Evolutionary conservation across 2,888 invertebrate species (phyloP).

Genomic region (Mystacides longicornis): DNA sequence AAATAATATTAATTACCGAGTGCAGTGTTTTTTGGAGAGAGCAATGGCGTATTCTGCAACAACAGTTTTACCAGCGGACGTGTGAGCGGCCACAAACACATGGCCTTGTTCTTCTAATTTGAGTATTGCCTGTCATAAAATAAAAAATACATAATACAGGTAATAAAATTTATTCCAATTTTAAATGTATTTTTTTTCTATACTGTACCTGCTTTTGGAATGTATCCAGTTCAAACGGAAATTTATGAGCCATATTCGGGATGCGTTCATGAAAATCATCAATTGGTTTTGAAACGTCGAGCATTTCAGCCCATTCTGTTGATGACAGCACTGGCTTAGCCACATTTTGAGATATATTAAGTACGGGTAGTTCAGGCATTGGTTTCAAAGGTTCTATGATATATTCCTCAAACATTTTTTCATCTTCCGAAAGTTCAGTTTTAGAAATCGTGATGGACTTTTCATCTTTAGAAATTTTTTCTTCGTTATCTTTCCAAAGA

Average conservation of each 20-base stretch:
- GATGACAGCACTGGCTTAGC: conserved; percentile 40
- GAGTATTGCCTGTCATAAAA: conserved; percentile 64
- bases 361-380: conserved; percentile 51
- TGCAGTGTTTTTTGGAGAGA: conserved; percentile 84
- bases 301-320: conserved; percentile 82
- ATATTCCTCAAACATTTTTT: conserved; percentile 39
- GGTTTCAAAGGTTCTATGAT: conserved; percentile 38
- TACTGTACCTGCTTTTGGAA: conserved; percentile 91
- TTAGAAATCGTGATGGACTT: conserved; percentile 28
- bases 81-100: conserved; percentile 98
- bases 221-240: conserved; percentile 87
- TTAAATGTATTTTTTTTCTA: neutral
- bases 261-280: conserved; percentile 72
- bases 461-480: conserved; percentile 25
- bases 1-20: conserved; percentile 63
- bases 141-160: neutral
- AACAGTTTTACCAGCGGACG: conserved; percentile 97
- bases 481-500: conserved; percentile 44
- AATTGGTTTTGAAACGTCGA: conserved; percentile 76
- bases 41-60: conserved; percentile 99
- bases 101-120: conserved; percentile 90
- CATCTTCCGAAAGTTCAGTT: conserved; percentile 31
- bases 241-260: conserved; percentile 76
- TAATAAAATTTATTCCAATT: neutral
- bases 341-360: conserved; percentile 57